Base-by-base conservation (phyloP, 2,888 invertebrate species). In the Synanthedon vespiformis region DNA sequence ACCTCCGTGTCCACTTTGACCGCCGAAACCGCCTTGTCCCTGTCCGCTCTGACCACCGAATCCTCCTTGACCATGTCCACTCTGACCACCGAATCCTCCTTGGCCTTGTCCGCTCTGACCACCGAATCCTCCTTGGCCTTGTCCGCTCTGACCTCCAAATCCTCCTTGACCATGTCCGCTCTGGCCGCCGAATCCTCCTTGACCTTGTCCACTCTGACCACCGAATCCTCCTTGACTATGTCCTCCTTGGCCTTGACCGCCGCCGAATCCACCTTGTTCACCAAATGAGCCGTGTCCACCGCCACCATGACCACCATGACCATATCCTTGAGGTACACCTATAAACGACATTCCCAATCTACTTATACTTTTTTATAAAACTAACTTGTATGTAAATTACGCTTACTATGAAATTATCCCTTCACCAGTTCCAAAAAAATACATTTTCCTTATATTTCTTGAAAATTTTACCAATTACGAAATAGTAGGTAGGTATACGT, bases 171-270 rank as follows among this genome's bases (percentile, higher is more conserved):
- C 48, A 1, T 34, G 34, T 44, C 27, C 40, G 40, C 40, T n/a
- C 40, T 51, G 48, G n/a, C 34, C 50, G 8, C 49, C 52, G 2
- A 57, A 55, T 2, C 59, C 57, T 18, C 57, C 54, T n/a, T 59
- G 57, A 2, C 56, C 56, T 11, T 53, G 56, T 3, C 59, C 61
- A 0, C 54, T 57, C 12, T 57, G 58, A 14, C 50, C 52, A 2
- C 53, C 57, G 27, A 49, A 50, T 3, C 55, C 54, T 3, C 48
- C 50, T 12, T 55, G 52, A 1, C 55, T 53, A 6, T 48, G 48
- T 6, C 54, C 52, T 6, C 52, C 40, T 11, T 50, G 49, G 10
- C 52, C 40, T 11, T 50, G 49, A 1, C 54, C 54, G 22, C 34
- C 50, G 18, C 34, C 50, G 2, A 40, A 41, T 10, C 53, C 52